Conservation (phyloP, 2,888 invertebrate species). For the Ophioninae sp. region DNA sequence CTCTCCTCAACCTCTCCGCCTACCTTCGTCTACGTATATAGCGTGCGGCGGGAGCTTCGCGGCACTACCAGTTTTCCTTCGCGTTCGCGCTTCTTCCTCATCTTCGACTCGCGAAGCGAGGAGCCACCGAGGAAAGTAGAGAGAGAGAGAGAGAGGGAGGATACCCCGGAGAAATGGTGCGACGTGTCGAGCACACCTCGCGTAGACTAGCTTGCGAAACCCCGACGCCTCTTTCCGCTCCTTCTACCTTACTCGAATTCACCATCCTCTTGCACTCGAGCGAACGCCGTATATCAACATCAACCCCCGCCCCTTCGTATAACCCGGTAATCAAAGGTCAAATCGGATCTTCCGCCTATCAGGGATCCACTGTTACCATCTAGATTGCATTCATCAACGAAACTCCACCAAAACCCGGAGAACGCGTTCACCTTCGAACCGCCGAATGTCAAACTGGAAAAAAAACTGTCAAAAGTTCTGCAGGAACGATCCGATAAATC, state of each 20-base stretch:
- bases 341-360: conserved; percentile 66
- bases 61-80: conserved; percentile 53
- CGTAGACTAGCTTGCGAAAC: conserved; percentile 45
- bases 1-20: conserved; percentile 3
- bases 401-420: background rate
- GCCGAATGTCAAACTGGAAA: background rate
- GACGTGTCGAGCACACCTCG: conserved; percentile 55
- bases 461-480: conserved; percentile 16
- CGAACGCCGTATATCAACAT: conserved; percentile 15
- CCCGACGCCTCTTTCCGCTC: conserved; percentile 15
- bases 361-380: conserved; percentile 67
- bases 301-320: background rate
- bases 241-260: conserved; percentile 44
- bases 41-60: conserved; percentile 42
- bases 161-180: conserved; percentile 47
- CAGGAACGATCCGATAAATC: conserved; percentile 7
- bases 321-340: conserved; percentile 57
- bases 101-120: conserved; percentile 46
- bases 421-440: background rate
- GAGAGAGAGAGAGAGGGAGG: conserved; percentile 18
- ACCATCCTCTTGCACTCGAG: conserved; percentile 49
- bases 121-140: conserved; percentile 1
- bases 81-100: conserved; percentile 63
- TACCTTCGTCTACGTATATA: conserved; percentile 8
- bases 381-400: background rate